Evolutionary conservation across 2,888 invertebrate species (phyloP), one percentile per base, ranked within the genome.

Genomic region (Dendrolimus pini): DNA sequence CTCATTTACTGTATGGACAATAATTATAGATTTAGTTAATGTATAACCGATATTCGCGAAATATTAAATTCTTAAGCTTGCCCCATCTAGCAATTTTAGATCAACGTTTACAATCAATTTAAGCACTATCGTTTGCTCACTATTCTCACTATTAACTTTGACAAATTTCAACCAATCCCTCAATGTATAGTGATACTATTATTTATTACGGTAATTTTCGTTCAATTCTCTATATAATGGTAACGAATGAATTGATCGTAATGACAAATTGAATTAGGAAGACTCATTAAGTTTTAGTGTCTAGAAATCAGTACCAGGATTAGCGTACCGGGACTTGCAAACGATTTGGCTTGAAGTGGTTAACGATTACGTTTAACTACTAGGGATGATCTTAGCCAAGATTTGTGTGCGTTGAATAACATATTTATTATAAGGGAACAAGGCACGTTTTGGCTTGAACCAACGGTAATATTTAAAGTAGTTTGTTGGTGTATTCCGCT

Each of bases 311-410:
- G 63, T 63, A 62, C 59, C 60, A 54, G 60, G 61, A 64, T 63
- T 64, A 66, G 61, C 61, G 65, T 60, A 62, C 62, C 55, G 62
- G 61, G 62, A 62, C 67, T 63, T 55, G 57, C 61, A 62, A 65
- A 62, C 66, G 64, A 62, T 68, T 67, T 62, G 58, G 59, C 57
- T 59, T 64, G 59, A 63, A 67, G 61, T 61, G 67, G 63, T 59
- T 66, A 63, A 65, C 64, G 63, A 60, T 63, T 64, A 59, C 47
- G 12, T 47, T 47, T 47, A 10, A 47, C 47, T 47, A 47, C 47
- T 47, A 47, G 3, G 47, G 47, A 47, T 10, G 12, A 12, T 12
- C 12, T 47, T 47, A 9, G 9, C 47, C 12, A 10, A 47, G 47
- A 47, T 47, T 47, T 47, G 9, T 0, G 3, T 47, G 47, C 47